Conservation (phyloP, 2,113 vertebrate genomes). For the Heterochromis multidens region DNA sequence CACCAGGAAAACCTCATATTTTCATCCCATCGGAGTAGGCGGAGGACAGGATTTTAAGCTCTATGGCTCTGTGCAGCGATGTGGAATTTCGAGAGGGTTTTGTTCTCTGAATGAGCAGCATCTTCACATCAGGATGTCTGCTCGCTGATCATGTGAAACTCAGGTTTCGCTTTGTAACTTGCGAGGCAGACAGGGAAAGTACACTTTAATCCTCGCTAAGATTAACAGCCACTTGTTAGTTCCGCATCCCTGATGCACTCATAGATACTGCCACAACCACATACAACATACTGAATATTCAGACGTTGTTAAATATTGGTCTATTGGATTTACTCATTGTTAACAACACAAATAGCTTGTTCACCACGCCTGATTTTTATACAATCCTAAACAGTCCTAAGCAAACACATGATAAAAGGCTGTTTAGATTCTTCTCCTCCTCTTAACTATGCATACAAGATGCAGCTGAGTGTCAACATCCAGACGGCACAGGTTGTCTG, state of each 20-base stretch:
- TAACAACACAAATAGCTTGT: background rate
- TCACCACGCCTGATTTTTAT: background rate
- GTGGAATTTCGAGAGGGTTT: constrained; percentile 17
- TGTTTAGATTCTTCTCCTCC: background rate
- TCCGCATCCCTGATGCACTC: background rate
- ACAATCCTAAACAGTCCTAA: background rate
- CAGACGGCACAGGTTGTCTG: constrained; percentile 30
- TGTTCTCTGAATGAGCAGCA: background rate
- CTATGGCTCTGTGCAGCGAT: background rate
- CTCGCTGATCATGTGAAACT: background rate
- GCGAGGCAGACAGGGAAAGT: background rate
- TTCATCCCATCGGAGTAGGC: constrained; percentile 3
- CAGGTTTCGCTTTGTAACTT: constrained; percentile 18
- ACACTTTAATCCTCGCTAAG: constrained; percentile 6
- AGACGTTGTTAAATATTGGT: background rate
- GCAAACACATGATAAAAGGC: background rate
- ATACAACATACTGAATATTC: background rate
- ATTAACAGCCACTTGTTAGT: background rate
- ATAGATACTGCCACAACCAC: background rate
- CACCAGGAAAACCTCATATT: background rate
- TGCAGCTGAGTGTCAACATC: constrained; percentile 31
- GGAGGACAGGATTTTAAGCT: constrained; percentile 19
- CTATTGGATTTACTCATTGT: background rate
- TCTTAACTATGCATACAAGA: background rate
- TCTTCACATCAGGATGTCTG: background rate